These are phyloP conservation scores for Hippasteria phrygiana DNA, from an alignment of 53 echinoderm and acorn worm species.

Conservation along the genomic window DNA sequence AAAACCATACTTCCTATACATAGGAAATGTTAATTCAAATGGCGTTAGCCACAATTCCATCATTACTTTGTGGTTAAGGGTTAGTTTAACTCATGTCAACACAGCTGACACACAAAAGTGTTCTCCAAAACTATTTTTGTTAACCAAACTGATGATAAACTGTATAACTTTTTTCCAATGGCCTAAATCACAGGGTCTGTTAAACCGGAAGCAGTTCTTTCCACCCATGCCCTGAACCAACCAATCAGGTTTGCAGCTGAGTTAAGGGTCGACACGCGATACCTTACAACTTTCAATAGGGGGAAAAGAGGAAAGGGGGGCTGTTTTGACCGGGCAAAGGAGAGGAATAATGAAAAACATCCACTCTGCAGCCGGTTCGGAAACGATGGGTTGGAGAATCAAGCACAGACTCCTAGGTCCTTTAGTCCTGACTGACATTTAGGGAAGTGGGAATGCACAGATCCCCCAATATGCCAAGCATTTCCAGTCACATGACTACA, in stretches of 20 bases:
- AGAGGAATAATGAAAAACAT: slow-evolving; percentile 67
- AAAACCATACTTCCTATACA: no score
- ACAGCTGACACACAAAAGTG: background rate
- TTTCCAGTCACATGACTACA: no score
- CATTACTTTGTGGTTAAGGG: no score
- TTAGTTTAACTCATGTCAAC: no score
- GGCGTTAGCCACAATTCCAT: no score
- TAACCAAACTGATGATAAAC: background rate
- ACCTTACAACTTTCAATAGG: background rate
- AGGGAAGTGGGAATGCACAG: no score
- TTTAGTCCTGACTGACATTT: background rate
- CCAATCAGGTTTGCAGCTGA: background rate
- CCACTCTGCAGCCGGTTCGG: slow-evolving; percentile 41
- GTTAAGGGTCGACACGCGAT: slow-evolving; percentile 31
- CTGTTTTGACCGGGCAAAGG: slow-evolving; percentile 40
- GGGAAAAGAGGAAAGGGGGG: slow-evolving; percentile 4
- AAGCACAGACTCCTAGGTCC: background rate
- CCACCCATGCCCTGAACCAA: slow-evolving; percentile 7
- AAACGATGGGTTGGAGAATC: background rate
- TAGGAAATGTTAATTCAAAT: no score
- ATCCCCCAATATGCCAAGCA: no score
- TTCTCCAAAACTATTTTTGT: background rate
- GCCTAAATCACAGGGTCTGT: background rate
- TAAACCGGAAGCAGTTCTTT: slow-evolving; percentile 30
- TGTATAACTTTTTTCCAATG: background rate